Base-by-base conservation (phyloP, 2,113 vertebrate genomes). In the Gallinago undulata region DNA sequence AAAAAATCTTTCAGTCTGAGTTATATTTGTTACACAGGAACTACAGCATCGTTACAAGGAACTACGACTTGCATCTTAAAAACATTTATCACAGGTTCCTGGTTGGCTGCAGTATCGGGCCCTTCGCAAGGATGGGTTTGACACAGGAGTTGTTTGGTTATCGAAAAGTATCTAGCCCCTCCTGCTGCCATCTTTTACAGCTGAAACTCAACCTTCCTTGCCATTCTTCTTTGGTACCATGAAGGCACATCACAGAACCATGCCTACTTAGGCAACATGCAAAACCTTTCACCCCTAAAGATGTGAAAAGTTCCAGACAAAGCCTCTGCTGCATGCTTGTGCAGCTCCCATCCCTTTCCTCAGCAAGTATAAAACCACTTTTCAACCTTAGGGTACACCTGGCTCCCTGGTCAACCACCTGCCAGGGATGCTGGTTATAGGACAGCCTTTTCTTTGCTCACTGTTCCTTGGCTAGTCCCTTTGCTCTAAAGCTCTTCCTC, bases 341-440 rank as follows among this genome's bases (percentile, higher is more conserved):
- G 48, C 25, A 31, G 19, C 19, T 53, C 57, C 51, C 47, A 6
- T 11, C 4, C 33, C n/a, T 62, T 82, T 85, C 67, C n/a, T 86
- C 51, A 86, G 76, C 56, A 74, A 21, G 18, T n/a, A 9, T 12
- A 39, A 72, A 88, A 48, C 1, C 41, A 25, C 51, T 67, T 35
- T 88, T 67, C 72, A 41, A 7, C 4, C 67, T 76, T 14, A 79
- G 24, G 25, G 15, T 23, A 10, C 3, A 3, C 19, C 21, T 14
- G 41, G 31, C 37, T 87, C 35, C 47, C 33, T 35, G 21, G 41
- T 30, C 37, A 82, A 5, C 19, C 16, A 39, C 1, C 1, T 11
- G 30, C 45, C 19, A 57, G 19, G 23, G 45, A 31, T 37, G 13
- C 13, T 0, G 0, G 13, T 45, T 31, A 33, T 0, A 53, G 28